Evolutionary conservation across 2,888 invertebrate species (phyloP).

Genomic region (Aporophyla lueneburgensis): DNA sequence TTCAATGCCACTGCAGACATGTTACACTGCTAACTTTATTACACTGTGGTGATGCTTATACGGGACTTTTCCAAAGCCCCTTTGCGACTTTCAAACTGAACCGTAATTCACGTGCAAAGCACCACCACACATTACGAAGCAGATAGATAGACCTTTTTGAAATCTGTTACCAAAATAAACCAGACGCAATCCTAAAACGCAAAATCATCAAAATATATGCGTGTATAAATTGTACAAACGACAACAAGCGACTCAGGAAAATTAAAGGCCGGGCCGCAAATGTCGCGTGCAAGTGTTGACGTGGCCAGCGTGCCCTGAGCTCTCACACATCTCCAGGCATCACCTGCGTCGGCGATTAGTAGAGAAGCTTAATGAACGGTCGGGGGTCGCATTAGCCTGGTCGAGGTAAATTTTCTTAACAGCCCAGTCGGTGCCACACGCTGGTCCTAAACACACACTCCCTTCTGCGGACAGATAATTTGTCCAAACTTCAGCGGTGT

Average conservation of each 20-base stretch:
- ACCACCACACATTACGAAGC: conserved; percentile 36
- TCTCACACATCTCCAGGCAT: conserved; percentile 54
- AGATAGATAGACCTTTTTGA: conserved; percentile 52
- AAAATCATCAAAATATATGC: conserved; percentile 68
- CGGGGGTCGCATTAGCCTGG: conserved; percentile 67
- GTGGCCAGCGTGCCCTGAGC: conserved; percentile 68
- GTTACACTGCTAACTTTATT: too few relatives aligned
- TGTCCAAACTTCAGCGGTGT: conserved; percentile 75
- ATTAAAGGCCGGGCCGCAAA: conserved; percentile 72
- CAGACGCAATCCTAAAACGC: conserved; percentile 59
- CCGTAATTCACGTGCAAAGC: conserved; percentile 60
- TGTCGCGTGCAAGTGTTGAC: conserved; percentile 75
- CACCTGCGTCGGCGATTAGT: conserved; percentile 27
- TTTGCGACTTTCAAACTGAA: conserved; percentile 31
- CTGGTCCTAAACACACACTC: conserved; percentile 82
- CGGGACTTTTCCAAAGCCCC: conserved; percentile 29
- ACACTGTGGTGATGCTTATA: conserved; percentile 4
- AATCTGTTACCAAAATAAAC: conserved; percentile 64
- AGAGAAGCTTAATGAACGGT: conserved; percentile 67
- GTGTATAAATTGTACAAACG: conserved; percentile 67
- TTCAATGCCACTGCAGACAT: too few relatives aligned
- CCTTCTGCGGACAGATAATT: conserved; percentile 77
- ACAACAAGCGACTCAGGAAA: conserved; percentile 73
- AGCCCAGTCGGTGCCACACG: conserved; percentile 72
- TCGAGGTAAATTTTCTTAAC: conserved; percentile 74